A percentile compares a stretch with the other conserved stretches of the same genome.
Evolutionary conservation across 2,113 vertebrate genomes (phyloP).

Genomic region (Halichoerus grypus): DNA sequence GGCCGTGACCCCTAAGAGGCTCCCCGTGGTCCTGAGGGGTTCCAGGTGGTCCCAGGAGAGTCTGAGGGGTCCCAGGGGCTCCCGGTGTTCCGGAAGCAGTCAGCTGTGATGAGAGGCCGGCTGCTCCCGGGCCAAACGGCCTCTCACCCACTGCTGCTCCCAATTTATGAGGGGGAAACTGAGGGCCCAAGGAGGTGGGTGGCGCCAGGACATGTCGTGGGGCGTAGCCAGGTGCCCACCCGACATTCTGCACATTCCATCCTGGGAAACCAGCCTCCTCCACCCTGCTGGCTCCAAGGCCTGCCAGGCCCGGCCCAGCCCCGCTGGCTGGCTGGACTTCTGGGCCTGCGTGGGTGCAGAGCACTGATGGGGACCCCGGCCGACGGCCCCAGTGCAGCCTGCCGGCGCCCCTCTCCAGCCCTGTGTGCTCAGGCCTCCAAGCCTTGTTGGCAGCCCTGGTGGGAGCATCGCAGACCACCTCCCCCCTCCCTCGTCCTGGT

Average conservation of each 20-base stretch:
- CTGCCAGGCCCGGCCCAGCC: rapidly evolving
- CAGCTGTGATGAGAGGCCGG: background rate
- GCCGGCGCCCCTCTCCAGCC: too few relatives aligned
- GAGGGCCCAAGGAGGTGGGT: background rate
- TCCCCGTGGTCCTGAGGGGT: background rate
- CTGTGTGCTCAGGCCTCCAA: background rate
- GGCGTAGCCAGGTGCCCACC: background rate
- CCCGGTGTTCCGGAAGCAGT: background rate
- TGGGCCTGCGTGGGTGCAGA: background rate
- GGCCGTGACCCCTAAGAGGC: background rate
- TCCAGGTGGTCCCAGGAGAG: background rate
- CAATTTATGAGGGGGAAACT: background rate
- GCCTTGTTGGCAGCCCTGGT: background rate
- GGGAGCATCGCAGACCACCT: background rate
- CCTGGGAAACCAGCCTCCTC: too few relatives aligned
- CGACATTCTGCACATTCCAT: background rate
- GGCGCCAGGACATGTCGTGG: background rate
- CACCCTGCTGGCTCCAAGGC: rapidly evolving
- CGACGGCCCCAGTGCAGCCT: background rate
- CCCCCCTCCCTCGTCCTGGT: background rate
- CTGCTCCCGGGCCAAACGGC: too few relatives aligned
- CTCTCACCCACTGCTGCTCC: background rate
- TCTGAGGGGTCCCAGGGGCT: background rate
- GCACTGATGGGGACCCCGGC: rapidly evolving
- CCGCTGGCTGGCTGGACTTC: background rate